A percentile compares a stretch with the other conserved stretches of the same genome.
Evolutionary conservation across 2,888 invertebrate species (phyloP).

Genomic region (Lysandra coridon): DNA sequence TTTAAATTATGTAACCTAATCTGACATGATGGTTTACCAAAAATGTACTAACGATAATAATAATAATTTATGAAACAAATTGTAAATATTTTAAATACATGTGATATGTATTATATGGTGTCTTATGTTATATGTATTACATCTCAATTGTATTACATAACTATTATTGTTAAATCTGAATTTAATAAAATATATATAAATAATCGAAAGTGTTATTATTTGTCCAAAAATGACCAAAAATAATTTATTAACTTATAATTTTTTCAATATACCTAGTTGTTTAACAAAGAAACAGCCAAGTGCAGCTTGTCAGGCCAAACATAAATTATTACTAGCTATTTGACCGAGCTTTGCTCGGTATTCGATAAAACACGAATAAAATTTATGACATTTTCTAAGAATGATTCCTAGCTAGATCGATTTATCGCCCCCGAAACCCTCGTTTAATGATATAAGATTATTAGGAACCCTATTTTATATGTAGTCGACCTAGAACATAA

Average conservation of each 20-base stretch:
- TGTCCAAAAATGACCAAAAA: background rate
- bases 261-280: too few species aligned
- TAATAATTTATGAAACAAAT: constrained; percentile 22
- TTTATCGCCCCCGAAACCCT: too few species aligned
- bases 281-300: too few species aligned
- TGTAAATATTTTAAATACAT: constrained; percentile 23
- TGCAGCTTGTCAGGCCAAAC: too few species aligned
- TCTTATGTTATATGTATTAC: background rate
- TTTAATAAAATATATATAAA: constrained; percentile 18
- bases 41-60: background rate
- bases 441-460: too few species aligned
- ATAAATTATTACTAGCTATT: too few species aligned
- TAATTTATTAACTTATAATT: background rate
- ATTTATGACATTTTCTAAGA: too few species aligned
- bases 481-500: too few species aligned
- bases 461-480: too few species aligned
- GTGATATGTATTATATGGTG: constrained; percentile 20
- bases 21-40: constrained; percentile 3
- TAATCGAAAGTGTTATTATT: background rate
- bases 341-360: too few species aligned
- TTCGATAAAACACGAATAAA: too few species aligned
- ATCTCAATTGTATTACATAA: background rate
- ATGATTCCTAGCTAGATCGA: too few species aligned
- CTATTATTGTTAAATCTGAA: background rate
- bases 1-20: background rate